phyloP scores from a whole-genome alignment of 2,113 vertebrate species.

The Microcebus tavaratra region DNA sequence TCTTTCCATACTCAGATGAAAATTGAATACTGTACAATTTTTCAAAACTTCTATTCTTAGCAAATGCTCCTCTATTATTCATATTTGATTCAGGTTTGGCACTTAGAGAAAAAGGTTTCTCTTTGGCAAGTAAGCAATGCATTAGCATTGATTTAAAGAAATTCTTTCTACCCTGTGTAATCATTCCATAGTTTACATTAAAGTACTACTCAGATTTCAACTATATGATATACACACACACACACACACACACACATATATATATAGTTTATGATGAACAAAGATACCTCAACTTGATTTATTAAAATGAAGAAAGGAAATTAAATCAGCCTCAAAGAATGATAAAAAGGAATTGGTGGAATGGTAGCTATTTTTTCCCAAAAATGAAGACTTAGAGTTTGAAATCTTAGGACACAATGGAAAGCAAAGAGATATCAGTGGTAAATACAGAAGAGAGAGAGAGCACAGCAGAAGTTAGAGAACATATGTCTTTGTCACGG shows the following conservation, averaged over 20 bases:
- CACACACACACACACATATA: not conserved
- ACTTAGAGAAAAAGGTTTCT: conserved; percentile 35
- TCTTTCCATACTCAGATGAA: conserved; percentile 1
- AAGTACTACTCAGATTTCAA: conserved; percentile 60
- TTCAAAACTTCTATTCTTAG: not conserved
- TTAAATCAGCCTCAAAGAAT: conserved; percentile 64
- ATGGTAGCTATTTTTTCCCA: conserved; percentile 63
- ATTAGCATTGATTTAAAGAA: not conserved
- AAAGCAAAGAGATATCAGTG: conserved; percentile 65
- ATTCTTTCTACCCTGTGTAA: conserved; percentile 55
- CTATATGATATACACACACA: not conserved
- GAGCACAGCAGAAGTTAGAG: conserved; percentile 39
- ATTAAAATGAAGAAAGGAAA: conserved; percentile 57
- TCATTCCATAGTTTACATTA: conserved; percentile 66
- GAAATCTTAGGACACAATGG: conserved; percentile 74
- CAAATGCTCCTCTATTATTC: not conserved
- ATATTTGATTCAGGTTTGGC: conserved; percentile 24
- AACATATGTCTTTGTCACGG: conserved; percentile 47
- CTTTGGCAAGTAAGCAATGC: conserved; percentile 13
- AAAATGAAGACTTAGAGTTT: conserved; percentile 58
- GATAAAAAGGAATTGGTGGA: conserved; percentile 71
- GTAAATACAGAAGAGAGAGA: conserved; percentile 52
- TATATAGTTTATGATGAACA: not conserved
- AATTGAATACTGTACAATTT: conserved; percentile 21
- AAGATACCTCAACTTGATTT: conserved; percentile 15